phyloP scores from a whole-genome alignment of 2,888 invertebrate species.

The Saturnia japonica region DNA sequence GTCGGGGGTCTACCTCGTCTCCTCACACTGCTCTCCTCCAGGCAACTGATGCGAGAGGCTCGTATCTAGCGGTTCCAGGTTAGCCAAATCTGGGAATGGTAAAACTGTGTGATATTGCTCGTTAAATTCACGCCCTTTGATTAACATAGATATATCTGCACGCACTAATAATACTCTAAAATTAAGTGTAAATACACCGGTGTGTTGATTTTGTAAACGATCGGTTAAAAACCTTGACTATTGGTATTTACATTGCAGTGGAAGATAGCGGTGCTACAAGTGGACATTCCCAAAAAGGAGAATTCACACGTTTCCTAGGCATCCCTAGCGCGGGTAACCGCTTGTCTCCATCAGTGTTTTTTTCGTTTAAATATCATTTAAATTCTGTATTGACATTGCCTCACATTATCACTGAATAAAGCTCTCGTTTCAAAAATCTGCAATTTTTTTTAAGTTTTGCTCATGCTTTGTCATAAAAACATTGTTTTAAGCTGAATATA shows the following conservation, averaged over 20 bases:
- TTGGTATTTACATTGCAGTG: conserved; percentile 74
- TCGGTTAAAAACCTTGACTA: conserved; percentile 37
- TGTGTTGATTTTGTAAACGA: neutral
- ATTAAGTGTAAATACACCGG: conserved; percentile 27
- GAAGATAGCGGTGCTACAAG: conserved; percentile 75
- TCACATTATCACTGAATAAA: conserved; percentile 10
- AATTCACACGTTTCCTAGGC: conserved; percentile 86
- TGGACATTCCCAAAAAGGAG: conserved; percentile 75
- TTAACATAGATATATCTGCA: conserved; percentile 48
- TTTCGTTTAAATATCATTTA: conserved; percentile 47
- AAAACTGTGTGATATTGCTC: conserved; percentile 51
- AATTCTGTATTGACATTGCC: neutral
- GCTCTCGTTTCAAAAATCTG: conserved; percentile 11
- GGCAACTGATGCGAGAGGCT: conserved; percentile 81
- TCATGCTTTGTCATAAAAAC: conserved; percentile 9
- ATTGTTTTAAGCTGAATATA: neutral
- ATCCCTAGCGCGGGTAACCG: conserved; percentile 84
- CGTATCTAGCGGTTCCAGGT: conserved; percentile 85
- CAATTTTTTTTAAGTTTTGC: conserved; percentile 8
- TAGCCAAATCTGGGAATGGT: conserved; percentile 58
- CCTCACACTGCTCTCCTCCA: conserved; percentile 80
- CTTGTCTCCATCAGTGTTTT: conserved; percentile 64
- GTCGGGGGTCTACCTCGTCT: conserved; percentile 72
- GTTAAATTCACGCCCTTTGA: conserved; percentile 61
- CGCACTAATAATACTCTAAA: conserved; percentile 60